phyloP scores from a whole-genome alignment of 1,140 invertebrate genomes.

The Psilanteris sp. region DNA sequence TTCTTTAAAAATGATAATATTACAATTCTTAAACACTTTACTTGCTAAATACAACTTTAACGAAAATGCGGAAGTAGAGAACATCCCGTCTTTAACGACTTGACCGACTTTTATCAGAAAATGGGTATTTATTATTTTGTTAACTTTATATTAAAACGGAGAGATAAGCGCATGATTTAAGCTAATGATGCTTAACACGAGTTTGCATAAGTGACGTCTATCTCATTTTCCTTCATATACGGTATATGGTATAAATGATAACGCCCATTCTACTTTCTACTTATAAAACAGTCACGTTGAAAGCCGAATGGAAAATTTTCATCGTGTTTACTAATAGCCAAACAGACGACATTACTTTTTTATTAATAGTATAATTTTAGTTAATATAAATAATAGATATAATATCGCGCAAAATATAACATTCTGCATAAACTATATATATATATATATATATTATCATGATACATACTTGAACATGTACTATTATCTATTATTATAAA shows the following conservation, averaged over 20 bases:
- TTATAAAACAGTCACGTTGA: conserved; percentile 32
- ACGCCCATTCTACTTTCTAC: conserved; percentile 13
- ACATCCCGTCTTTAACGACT: too few relatives aligned
- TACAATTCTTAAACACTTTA: too few relatives aligned
- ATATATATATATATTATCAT: too few relatives aligned
- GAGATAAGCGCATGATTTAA: conserved; percentile 25
- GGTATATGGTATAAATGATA: conserved; percentile 39
- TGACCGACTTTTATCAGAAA: conserved; percentile 11
- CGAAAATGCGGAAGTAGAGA: too few relatives aligned
- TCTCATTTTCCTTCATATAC: conserved; percentile 38
- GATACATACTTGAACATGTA: too few relatives aligned
- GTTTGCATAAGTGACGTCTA: conserved; percentile 43
- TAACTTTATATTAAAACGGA: conserved; percentile 37
- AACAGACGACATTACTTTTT: background rate
- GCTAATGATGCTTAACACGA: conserved; percentile 31
- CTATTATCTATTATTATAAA: too few relatives aligned
- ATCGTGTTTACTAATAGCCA: conserved; percentile 4
- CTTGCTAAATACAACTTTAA: too few relatives aligned
- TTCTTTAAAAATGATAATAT: too few relatives aligned
- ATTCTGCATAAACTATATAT: too few relatives aligned
- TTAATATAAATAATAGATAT: too few relatives aligned
- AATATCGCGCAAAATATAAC: too few relatives aligned
- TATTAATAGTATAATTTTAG: too few relatives aligned
- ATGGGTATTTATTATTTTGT: conserved; percentile 27
- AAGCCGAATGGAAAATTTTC: conserved; percentile 32